Evolutionary conservation across 2,797 vertebrate species (phyloP).

Genomic region (Phataginus tricuspis): DNA sequence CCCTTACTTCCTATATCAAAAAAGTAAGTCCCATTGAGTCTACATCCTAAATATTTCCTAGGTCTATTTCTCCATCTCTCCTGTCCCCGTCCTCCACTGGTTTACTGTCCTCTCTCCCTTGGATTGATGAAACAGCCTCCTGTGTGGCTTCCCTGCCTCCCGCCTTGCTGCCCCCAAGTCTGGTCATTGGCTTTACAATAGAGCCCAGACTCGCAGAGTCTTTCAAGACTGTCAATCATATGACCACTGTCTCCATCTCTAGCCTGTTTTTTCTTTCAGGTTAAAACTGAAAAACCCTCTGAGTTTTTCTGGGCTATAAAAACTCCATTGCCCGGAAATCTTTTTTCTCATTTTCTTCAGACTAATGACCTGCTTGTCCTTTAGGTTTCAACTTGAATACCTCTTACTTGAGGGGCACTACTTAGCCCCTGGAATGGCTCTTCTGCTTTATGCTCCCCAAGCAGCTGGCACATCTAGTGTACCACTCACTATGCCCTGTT

Average conservation of each 20-base stretch:
- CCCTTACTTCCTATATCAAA: too few species aligned
- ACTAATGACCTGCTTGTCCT: not conserved
- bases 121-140: not conserved
- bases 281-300: not conserved
- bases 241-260: not conserved
- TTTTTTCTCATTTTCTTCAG: not conserved
- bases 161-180: not conserved
- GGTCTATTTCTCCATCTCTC: not conserved
- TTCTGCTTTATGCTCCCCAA: not conserved
- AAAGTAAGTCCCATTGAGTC: not conserved
- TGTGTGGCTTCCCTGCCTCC: not conserved
- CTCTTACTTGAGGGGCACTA: not conserved
- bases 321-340: not conserved
- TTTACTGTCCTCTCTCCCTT: not conserved
- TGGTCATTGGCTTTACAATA: not conserved
- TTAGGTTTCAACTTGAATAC: not conserved
- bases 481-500: not conserved
- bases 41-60: not conserved
- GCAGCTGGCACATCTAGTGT: not conserved
- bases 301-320: not conserved
- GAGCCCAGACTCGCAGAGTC: not conserved
- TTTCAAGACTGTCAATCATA: not conserved
- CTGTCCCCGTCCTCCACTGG: accelerated
- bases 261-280: not conserved
- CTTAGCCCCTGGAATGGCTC: not conserved